Evolutionary conservation across 2,797 vertebrate genomes (phyloP), one percentile per base, ranked within the genome.

Genomic region (Decapterus maruadsi): DNA sequence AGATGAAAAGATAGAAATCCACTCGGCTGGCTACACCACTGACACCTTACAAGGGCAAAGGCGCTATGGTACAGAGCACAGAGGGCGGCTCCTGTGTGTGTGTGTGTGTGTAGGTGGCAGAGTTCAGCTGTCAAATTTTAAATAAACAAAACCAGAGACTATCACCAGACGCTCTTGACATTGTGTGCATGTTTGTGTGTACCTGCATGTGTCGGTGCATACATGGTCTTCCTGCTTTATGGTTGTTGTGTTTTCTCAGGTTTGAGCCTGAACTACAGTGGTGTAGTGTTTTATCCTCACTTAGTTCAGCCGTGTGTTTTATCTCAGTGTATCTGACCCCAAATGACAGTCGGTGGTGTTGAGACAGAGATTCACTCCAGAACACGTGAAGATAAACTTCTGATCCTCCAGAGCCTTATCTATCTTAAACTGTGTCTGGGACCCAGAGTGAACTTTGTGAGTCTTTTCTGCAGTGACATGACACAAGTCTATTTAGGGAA

Each of bases 41-140:
- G 48, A 69, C 64, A 78, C 87, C 76, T 62, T 87, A 87, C 77
- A 89, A 87, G 82, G 85, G 31, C 66, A 85, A 36, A 36, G 34
- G 56, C 34, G 50, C 34, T 62, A 58, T 78, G 79, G 50, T 66
- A 75, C 22, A 57, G 50, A 67, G 46, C 62, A 69, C 56, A 75
- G 62, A 56, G 31, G 31, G 31, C 13, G 0, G 19, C 38, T 17
- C 4, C 45, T 19, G 45, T 48, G 68, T 45, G 7, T 43, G 61
- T 42, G 40, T 51, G 38, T n/a, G 31, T 29, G 42, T 34, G 17
- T 60, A 62, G 59, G 20, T 40, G n/a, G 17, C 48, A 77, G 22
- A 65, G 63, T 70, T 77, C 9, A 73, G 62, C 74, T 72, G 68
- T 71, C 51, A 38, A 65, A 22, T 40, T 48, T 81, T n/a, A 53